Base-by-base conservation (phyloP, 2,797 vertebrate species). In the Antrozous pallidus region DNA sequence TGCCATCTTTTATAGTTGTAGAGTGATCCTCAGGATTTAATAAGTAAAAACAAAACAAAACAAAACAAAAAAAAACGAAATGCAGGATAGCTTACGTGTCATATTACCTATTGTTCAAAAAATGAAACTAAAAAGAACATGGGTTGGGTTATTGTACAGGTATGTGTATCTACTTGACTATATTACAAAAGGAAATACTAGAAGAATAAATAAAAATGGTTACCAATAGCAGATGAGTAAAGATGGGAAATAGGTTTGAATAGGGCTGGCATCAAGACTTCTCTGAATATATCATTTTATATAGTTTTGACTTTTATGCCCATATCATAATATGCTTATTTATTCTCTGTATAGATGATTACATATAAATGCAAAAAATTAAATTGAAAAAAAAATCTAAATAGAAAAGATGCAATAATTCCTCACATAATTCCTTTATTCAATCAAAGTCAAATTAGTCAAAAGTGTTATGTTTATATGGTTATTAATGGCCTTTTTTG, bases 381-480 rank as follows among this genome's bases (percentile, higher is more conserved):
- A 75, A 90, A 71, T 2, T 56, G 20, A 83, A 86, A 94, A 45
- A 10, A 65, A 82, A 81, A 83, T 89, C 40, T 36, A 10, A 79
- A 90, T 81, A 36, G 78, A 81, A 24, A 77, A 67, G 14, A 65
- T 38, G 20, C 65, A 92, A 22, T 49, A 88, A 58, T 54, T 77
- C 47, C 92, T 65, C 28, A 84, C 36, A 42, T 49, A 49, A 85
- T 58, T 83, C 28, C 5, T 85, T 40, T 71, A 28, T 74, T 74
- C 56, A 80, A 47, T 78, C 58, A 88, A 95, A 82, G 8, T 6
- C 42, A 79, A 88, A 92, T 88, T 85, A 95, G 65, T 77, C 20
- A 78, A 88, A 58, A 28, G 73, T 56, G 22, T 70, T 85, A 93
- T 82, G 81, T 12, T 36, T 77, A 11, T 56, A 17, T 5, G 31